Base-by-base conservation (phyloP, 2,797 vertebrate species). In the Glossophaga mutica region DNA sequence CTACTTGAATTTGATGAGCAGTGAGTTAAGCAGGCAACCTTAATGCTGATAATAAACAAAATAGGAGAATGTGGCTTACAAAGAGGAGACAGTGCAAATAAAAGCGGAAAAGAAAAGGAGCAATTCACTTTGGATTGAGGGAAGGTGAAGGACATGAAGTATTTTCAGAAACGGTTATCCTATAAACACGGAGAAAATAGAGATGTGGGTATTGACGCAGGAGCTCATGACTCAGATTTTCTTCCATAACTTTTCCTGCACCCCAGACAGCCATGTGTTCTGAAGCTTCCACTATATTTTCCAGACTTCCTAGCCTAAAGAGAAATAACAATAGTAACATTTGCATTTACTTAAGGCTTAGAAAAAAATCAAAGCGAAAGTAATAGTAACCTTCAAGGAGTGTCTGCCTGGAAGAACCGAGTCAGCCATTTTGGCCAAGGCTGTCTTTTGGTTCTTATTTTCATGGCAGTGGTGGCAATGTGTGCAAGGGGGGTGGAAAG, bases 321-420 rank as follows among this genome's bases (percentile, higher is more conserved):
- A 96, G 90, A 94, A 96, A 96, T 77, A 93, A 90, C 79, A 96
- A 88, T 39, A 68, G 46, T 87, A 85, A 96, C 90, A 95, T 90
- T 97, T 93, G 84, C 77, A 79, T 96, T 96, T 96, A 92, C 90
- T 96, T 96, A 96, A 97, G 62, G 12, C 37, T 95, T 92, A 70
- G 29, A 89, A 92, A 59, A 91, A 90, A 83, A 68, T 67, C 44
- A 85, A 94, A 95, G 52, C 77, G 94, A 93, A 94, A 77, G 89
- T 85, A 94, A 93, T 83, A 93, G 93, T 65, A 77, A 74, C 29
- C 77, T 82, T 93, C 76, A 55, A 50, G 44, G 29, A 65, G 22
- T 3, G 3, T 90, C 37, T 59, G 50, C 14, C 3, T 5, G 87
- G 59, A 91, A 81, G 50, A 87, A 76, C 16, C 57, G 87, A 96